Evolutionary conservation across 2,797 vertebrate genomes (phyloP), one percentile per base, ranked within the genome.

Genomic region (Apogon hyalosoma): DNA sequence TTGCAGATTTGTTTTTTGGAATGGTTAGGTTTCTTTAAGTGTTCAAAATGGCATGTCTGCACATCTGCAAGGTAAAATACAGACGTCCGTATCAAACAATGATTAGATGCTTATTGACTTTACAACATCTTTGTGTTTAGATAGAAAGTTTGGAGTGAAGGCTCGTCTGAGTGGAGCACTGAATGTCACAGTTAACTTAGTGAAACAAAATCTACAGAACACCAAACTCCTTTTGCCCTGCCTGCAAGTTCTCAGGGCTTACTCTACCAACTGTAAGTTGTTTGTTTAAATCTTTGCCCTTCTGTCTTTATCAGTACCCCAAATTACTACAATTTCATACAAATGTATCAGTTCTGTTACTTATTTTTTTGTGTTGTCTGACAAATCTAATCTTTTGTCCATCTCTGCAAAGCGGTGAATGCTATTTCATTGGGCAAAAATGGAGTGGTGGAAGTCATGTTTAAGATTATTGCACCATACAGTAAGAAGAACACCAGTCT

Each of bases 111-210:
- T 31, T 54, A 64, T 19, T 69, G 42, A 82, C 13, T 11, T 56
- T 56, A 3, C 9, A 61, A 21, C 48, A 24, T 82, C 55, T 76
- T 12, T 86, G 75, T 87, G 51, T 86, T 80, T 85, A 99, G 98
- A 99, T 92, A 97, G 95, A 85, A 99, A 98, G 86, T 98, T 99
- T 93, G 96, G 96, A 51, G 86, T 97, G 87, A 99, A 98, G 88
- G 96, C 96, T 1, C 96, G 98, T 88, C 90, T 99, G 86, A 98
- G 91, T 24, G 97, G 98, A 59, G 94, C 94, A 68, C 89, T 99
- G 67, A 96, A 92, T 58, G 81, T 97, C 89, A 95, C 97, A 0
- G 41, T 97, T 63, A 97, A 93, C 86, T 90, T 99, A 71, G 93
- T 97, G 73, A 98, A 97, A 87, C 96, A 96, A 62, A 97, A 96